A percentile compares a stretch with the other conserved stretches of the same genome.
These are phyloP conservation scores for Spea multiplicata DNA, from an alignment of 2,113 vertebrate species.

Conservation along the genomic window DNA sequence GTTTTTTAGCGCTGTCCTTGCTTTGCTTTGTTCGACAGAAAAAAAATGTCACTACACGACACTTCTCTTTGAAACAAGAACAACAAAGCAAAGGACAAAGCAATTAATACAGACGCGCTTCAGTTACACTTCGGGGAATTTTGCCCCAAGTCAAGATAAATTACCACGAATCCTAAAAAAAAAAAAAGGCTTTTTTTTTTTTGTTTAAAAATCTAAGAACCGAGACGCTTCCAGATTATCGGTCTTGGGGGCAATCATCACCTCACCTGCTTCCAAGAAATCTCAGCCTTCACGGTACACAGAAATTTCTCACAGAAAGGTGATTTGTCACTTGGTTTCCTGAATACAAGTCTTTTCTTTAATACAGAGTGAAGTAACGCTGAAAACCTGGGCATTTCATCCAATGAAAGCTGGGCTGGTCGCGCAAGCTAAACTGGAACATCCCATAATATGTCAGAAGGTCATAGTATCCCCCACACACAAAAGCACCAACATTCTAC, in stretches of 20 bases:
- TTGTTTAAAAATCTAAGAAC: background rate
- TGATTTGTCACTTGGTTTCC: too few relatives aligned
- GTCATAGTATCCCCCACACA: too few relatives aligned
- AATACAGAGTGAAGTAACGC: too few relatives aligned
- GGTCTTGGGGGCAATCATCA: background rate
- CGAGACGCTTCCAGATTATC: background rate
- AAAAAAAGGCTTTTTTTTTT: background rate
- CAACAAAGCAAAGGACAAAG: background rate
- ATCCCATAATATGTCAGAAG: too few relatives aligned
- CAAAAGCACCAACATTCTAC: too few relatives aligned
- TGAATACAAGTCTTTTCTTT: too few relatives aligned
- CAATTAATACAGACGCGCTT: background rate
- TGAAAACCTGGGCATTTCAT: too few relatives aligned
- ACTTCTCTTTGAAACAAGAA: slow-evolving; percentile 1
- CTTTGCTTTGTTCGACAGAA: background rate
- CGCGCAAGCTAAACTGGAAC: too few relatives aligned
- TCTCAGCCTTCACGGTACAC: background rate
- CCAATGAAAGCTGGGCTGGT: too few relatives aligned
- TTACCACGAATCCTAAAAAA: background rate
- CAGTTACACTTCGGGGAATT: background rate
- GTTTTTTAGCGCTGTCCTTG: background rate
- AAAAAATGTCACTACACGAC: background rate
- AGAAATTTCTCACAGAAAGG: too few relatives aligned
- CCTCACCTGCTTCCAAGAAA: background rate
- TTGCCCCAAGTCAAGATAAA: background rate